Evolutionary conservation across 2,113 vertebrate species (phyloP), one percentile per base, ranked within the genome.

Genomic region (Zapornia atra): DNA sequence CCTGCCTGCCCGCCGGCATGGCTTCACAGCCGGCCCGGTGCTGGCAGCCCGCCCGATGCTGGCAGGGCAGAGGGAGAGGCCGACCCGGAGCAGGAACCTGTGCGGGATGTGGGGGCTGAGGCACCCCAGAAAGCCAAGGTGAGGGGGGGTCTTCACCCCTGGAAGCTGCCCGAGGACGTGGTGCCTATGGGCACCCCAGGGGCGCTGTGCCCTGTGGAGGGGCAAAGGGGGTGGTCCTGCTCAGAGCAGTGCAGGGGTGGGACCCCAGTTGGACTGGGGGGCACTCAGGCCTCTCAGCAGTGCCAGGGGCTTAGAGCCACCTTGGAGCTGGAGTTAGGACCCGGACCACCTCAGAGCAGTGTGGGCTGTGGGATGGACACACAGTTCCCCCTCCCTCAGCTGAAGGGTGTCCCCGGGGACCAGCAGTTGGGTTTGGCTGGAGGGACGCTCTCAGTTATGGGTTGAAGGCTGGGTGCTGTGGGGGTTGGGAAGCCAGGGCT

Each of bases 71-170:
- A 97, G 19, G 97, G 82, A 22, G 98, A 92, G 48, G 90, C 26
- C 7, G 98, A 97, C 61, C 98, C 98, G 0, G 99, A 99, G 84
- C 98, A 98, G 1, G 99, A 99, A 87, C 99, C 99, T 0, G 99
- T 99, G 90, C 97, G 99, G 48, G 99, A 99, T 6, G 97, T 99
- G 33, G 98, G 98, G 40, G 68, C 98, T 0, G 99, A 99, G 42
- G 97, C 94, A 26, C 96, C 97, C n/a, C 95, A 96, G 29, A 98
- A 97, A 88, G 97, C 95, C 68, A 99, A 98, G 96, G 97, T 97
- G 59, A 69, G 84, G 17, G 31, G 31, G 46, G 9, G 38, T 88
- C 53, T 29, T 86, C 31, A 4, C 38, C 24, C 26, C 33, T 2
- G 4, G 38, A 21, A 65, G n/a, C 57, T 64, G 11, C 8, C 53